Evolutionary conservation across 2,113 vertebrate genomes (phyloP).

Genomic region (Meleagris gallopavo): DNA sequence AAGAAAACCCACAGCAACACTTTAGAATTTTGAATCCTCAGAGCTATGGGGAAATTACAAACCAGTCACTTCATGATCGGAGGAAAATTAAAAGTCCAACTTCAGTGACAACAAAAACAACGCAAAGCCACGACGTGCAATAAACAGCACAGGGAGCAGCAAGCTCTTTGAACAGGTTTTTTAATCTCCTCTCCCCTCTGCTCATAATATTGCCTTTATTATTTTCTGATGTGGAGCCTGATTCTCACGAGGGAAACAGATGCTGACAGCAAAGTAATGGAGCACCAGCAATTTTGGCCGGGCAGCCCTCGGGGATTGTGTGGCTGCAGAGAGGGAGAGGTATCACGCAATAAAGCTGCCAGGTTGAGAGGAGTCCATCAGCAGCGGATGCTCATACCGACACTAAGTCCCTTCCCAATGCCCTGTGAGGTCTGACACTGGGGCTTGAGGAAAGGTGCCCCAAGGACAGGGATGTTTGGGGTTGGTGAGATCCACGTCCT

Average conservation of each 20-base stretch:
- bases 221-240: conserved; percentile 67
- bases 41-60: conserved; percentile 19
- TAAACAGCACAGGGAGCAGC: conserved; percentile 28
- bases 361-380: background rate
- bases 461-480: background rate
- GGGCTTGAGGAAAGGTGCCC: background rate
- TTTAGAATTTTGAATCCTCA: background rate
- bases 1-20: background rate
- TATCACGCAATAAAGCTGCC: background rate
- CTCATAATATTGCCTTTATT: conserved; percentile 67
- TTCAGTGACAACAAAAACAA: conserved; percentile 37
- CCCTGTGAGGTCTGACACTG: fast-evolving
- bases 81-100: conserved; percentile 53
- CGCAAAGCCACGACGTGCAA: conserved; percentile 1
- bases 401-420: fast-evolving
- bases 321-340: background rate
- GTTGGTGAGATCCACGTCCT: background rate
- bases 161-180: conserved; percentile 50
- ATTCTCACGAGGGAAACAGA: conserved; percentile 50
- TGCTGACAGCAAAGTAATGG: conserved; percentile 58
- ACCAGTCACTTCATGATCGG: background rate
- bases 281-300: conserved; percentile 32
- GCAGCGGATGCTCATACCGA: fast-evolving
- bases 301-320: conserved; percentile 23
- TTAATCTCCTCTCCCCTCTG: conserved; percentile 66